These are phyloP conservation scores for Chironex yamaguchii DNA, from an alignment of 30 jellyfish, hydroid and myxozoan genomes.

Conservation along the genomic window DNA sequence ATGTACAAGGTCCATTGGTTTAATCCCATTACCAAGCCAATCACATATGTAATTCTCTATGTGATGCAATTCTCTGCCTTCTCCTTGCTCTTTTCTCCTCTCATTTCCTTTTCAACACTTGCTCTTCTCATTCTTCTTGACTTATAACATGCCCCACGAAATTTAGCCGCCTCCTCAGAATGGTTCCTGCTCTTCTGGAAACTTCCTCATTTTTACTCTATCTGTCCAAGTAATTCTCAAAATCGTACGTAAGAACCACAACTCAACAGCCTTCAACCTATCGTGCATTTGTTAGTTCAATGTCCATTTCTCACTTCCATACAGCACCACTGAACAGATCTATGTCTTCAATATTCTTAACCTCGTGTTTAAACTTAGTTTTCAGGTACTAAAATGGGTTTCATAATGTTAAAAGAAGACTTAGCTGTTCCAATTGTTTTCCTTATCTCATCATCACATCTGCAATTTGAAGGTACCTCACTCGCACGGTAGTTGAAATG, in stretches of 20 bases:
- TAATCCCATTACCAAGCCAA: not conserved
- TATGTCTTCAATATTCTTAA: conserved; percentile 1
- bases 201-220: conserved; percentile 23
- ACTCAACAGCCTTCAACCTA: not conserved
- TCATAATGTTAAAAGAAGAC: not conserved
- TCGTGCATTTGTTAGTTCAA: not conserved
- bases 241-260: conserved; percentile 17
- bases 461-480: not conserved
- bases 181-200: not conserved
- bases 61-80: conserved; percentile 3
- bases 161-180: too few relatives aligned
- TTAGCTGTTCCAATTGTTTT: conserved; percentile 29
- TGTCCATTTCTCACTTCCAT: conserved; percentile 41
- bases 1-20: conserved; percentile 7
- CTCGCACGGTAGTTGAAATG: conserved; percentile 1
- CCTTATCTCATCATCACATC: not conserved
- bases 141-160: conserved; percentile 7
- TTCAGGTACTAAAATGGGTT: not conserved
- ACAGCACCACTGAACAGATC: conserved; percentile 4
- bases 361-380: not conserved
- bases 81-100: conserved; percentile 34
- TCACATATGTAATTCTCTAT: not conserved
- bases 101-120: not conserved
- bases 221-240: conserved; percentile 9
- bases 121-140: not conserved